Conservation (phyloP, 2,113 vertebrate species). For the Ginglymostoma cirratum region DNA sequence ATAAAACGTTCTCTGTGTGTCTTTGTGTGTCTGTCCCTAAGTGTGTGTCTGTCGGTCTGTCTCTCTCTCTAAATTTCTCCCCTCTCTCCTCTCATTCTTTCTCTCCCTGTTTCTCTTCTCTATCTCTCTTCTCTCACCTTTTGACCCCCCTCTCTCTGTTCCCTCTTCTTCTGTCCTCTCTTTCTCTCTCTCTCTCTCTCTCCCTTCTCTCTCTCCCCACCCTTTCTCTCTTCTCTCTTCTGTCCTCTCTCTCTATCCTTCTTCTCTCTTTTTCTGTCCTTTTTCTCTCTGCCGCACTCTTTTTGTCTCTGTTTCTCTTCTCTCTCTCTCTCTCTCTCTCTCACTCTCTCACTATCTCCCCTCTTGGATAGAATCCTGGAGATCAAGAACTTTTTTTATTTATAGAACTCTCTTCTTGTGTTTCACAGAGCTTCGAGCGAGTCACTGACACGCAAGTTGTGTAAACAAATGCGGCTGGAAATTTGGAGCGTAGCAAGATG, state of each 20-base stretch:
- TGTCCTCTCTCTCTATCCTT: background rate
- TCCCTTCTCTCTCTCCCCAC: constrained; percentile 29
- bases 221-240: constrained; percentile 39
- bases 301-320: background rate
- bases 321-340: background rate
- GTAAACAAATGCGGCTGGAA: background rate
- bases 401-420: background rate
- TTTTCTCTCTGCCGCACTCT: background rate
- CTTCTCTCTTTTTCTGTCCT: fast-evolving
- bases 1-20: background rate
- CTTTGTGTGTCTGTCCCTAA: background rate
- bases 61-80: background rate
- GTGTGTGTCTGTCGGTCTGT: no score
- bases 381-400: background rate
- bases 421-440: background rate
- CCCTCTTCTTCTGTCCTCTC: background rate
- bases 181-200: constrained; percentile 37
- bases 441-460: background rate
- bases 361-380: background rate
- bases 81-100: background rate
- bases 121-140: background rate
- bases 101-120: constrained; percentile 26
- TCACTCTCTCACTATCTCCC: background rate
- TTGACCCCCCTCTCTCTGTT: background rate
- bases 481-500: background rate